Evolutionary conservation across 2,113 vertebrate species (phyloP), one percentile per base, ranked within the genome.

Genomic region (Puntigrus tetrazona): DNA sequence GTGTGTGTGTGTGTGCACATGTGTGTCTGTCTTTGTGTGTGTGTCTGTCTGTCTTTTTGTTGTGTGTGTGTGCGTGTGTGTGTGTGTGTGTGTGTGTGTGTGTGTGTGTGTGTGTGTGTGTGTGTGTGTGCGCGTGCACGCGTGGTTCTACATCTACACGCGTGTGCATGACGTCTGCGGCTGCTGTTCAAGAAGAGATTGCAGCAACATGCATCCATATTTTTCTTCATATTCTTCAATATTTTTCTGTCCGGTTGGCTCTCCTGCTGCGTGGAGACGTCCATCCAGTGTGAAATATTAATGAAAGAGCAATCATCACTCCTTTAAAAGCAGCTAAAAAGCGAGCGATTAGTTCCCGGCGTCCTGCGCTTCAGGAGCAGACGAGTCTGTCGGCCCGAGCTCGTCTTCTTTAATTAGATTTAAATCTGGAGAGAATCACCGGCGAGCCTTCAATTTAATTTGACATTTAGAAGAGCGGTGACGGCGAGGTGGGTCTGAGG

Each of bases 381-480:
- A 52, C 5, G 31, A 57, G 75, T 36, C n/a, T 16, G 72, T 47
- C 25, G 13, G 45, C 34, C 41, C 77, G 41, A 31, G 1, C n/a
- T 36, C 52, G 2, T 13, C 20, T n/a, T 67, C 78, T 81, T 45
- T 81, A 81, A 81, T 81, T 81, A 67, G 78, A 38, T 34, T 1
- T 31, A 47, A 50, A 67, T 81, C 78, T 65, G 16, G 27, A 81
- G 78, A 81, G 78, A 43, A 61, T 61, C 55, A 14, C n/a, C 36
- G n/a, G 6, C 76, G 7, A 61, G 76, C 59, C 55, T 78, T 78
- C 77, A 18, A 18, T 61, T 61, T 43, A 78, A 20, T 61, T 29
- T 78, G 77, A 78, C 77, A 41, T 61, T 78, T 43, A 78, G 75
- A 38, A 38, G 52, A 57, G 22, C 52, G 38, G 38, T 27, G 27